Conservation (phyloP, 2,113 vertebrate genomes). For the Nesogale talazaci region DNA sequence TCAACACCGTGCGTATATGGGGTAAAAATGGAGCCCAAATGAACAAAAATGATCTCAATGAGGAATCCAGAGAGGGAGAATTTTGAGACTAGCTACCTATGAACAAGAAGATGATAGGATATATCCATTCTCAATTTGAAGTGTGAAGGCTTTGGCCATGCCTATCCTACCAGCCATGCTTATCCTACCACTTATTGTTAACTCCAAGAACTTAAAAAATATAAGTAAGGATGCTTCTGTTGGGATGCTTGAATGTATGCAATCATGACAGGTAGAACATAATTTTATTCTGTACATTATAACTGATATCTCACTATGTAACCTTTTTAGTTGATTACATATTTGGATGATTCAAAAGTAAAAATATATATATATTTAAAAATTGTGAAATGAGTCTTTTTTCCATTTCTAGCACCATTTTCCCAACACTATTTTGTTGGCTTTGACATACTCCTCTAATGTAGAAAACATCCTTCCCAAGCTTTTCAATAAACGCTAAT, state of each 20-base stretch:
- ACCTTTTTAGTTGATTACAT: background rate
- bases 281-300: background rate
- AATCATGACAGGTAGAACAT: background rate
- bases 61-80: background rate
- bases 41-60: background rate
- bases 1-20: background rate
- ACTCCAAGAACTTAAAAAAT: background rate
- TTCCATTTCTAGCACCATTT: background rate
- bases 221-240: background rate
- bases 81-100: background rate
- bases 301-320: slow-evolving; percentile 10
- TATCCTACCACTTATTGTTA: background rate
- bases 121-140: slow-evolving; percentile 33
- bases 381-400: background rate
- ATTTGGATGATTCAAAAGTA: slow-evolving; percentile 10
- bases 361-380: too few relatives aligned
- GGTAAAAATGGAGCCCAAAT: background rate
- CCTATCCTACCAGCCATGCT: background rate
- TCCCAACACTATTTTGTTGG: background rate
- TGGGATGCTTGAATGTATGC: background rate
- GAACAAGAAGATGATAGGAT: background rate
- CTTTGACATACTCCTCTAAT: background rate
- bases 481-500: background rate
- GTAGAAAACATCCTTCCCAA: background rate
- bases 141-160: background rate